These are phyloP conservation scores for Sanderia malayensis DNA, from an alignment of 30 jellyfish, hydroid and myxozoan genomes.

Conservation along the genomic window DNA sequence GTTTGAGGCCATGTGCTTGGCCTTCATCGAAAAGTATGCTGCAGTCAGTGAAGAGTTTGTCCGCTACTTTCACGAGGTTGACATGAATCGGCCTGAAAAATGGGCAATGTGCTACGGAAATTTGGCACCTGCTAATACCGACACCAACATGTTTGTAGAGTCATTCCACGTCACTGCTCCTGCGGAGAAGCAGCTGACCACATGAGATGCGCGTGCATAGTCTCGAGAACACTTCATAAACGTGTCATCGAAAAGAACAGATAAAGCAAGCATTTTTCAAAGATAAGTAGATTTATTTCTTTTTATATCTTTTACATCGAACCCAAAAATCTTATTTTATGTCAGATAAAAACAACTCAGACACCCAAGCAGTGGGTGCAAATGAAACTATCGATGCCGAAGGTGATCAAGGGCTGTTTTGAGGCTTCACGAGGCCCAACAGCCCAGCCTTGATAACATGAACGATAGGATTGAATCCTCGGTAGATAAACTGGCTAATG, in stretches of 20 bases:
- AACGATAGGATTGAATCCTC: too few species aligned
- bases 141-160: slow-evolving; percentile 19
- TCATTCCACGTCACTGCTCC: too few species aligned
- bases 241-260: background rate
- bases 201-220: slow-evolving; percentile 24
- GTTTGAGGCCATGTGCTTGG: too few species aligned
- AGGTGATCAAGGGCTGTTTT: slow-evolving; percentile 4
- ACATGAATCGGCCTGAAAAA: slow-evolving; percentile 48
- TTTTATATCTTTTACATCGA: background rate
- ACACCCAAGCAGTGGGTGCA: slow-evolving; percentile 1
- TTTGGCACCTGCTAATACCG: slow-evolving; percentile 35
- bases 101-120: slow-evolving; percentile 58
- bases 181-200: too few species aligned
- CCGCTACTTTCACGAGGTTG: slow-evolving; percentile 16
- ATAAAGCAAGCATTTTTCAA: background rate
- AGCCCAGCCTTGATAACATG: too few species aligned
- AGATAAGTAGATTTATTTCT: background rate
- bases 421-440: too few species aligned
- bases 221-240: slow-evolving; percentile 7
- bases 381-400: background rate
- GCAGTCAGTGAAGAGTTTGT: too few species aligned
- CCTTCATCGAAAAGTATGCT: too few species aligned
- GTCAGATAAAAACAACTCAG: background rate
- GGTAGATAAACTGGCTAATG: too few species aligned
- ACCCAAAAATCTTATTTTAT: background rate